These are phyloP conservation scores for Agelaius tricolor DNA, from an alignment of 2,113 vertebrate genomes.

Conservation along the genomic window DNA sequence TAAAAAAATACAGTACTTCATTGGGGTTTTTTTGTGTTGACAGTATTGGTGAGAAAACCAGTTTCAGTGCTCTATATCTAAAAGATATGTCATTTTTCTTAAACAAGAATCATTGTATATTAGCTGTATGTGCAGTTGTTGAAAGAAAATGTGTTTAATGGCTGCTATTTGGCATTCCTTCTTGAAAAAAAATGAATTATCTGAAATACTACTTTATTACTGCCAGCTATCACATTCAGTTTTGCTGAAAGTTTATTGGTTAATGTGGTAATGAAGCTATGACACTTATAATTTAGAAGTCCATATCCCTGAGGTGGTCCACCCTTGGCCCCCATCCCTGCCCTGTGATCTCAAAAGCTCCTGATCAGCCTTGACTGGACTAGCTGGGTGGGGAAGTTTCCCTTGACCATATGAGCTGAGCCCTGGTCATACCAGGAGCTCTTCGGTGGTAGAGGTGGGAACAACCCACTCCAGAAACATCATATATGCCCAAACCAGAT, in stretches of 20 bases:
- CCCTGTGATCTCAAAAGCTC: background rate
- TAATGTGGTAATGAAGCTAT: background rate
- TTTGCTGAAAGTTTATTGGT: background rate
- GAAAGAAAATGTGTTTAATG: background rate
- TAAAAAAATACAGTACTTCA: background rate
- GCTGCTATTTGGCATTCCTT: background rate
- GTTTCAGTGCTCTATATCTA: background rate
- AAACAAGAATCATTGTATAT: background rate
- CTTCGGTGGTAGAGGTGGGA: background rate
- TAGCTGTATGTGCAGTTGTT: background rate
- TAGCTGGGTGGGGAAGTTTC: background rate
- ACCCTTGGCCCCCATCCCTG: too few species aligned
- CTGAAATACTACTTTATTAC: background rate
- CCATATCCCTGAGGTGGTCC: background rate
- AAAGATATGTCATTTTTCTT: background rate
- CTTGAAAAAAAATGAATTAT: background rate
- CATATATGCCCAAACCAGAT: background rate
- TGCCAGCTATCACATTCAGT: background rate
- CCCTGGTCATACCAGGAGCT: background rate
- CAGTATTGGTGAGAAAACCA: background rate
- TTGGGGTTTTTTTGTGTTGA: background rate
- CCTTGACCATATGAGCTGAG: fast-evolving
- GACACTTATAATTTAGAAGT: background rate
- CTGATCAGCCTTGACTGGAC: background rate
- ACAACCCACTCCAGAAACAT: background rate